phyloP scores from a whole-genome alignment of 2,888 invertebrate genomes.

The Salpingus planirostris region DNA sequence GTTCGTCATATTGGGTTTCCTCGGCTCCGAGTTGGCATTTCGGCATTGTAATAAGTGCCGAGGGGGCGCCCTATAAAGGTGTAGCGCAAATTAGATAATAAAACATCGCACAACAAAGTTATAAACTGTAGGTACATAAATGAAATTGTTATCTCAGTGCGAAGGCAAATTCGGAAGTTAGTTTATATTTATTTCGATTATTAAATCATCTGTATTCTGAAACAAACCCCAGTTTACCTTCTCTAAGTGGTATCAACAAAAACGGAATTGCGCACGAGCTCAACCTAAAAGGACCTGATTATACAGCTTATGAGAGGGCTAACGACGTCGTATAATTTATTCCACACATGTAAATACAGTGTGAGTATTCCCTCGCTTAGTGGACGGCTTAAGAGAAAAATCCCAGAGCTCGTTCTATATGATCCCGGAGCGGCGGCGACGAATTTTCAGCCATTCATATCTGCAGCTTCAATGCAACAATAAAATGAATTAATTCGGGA shows the following conservation, averaged over 20 bases:
- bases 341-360: constrained; percentile 12
- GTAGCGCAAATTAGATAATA: constrained; percentile 9
- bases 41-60: too few species aligned
- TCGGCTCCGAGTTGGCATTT: too few species aligned
- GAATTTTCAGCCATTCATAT: too few species aligned
- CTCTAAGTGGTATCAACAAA: too few species aligned
- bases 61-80: too few species aligned
- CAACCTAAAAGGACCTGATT: constrained; percentile 11
- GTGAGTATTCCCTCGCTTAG: too few species aligned
- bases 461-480: too few species aligned
- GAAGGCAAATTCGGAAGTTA: constrained; percentile 8
- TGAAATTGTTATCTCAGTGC: constrained; percentile 3
- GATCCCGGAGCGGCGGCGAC: too few species aligned
- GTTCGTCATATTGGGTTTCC: too few species aligned
- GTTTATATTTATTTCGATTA: constrained; percentile 11
- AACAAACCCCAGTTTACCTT: constrained; percentile 5
- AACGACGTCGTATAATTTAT: constrained; percentile 10
- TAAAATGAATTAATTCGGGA: too few species aligned
- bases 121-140: constrained; percentile 2
- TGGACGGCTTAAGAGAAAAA: too few species aligned
- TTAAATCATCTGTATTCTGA: constrained; percentile 9
- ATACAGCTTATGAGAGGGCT: constrained; percentile 12
- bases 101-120: constrained; percentile 8
- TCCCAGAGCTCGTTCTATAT: too few species aligned
- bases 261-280: constrained; percentile 8